These are phyloP conservation scores for Ennomos quercinarius DNA, from an alignment of 2,888 invertebrate genomes.

Conservation along the genomic window DNA sequence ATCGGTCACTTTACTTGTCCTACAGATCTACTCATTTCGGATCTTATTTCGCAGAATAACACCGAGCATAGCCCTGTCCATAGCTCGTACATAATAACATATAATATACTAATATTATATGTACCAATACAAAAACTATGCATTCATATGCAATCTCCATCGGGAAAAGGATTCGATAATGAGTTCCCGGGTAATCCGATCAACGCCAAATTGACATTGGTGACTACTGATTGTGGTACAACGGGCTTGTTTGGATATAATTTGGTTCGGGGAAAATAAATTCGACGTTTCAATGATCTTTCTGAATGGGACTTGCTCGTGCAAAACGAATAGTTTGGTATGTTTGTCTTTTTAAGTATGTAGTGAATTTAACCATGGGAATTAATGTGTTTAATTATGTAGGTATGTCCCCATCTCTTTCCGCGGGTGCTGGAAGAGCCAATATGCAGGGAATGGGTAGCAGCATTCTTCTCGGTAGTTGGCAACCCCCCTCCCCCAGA, in stretches of 20 bases:
- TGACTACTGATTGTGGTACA: conserved; percentile 48
- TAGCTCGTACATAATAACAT: no score
- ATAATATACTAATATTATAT: not conserved
- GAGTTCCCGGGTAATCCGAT: conserved; percentile 53
- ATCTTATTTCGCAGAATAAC: no score
- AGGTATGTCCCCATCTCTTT: no score
- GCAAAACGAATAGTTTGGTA: not conserved
- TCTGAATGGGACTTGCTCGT: not conserved
- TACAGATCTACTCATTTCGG: no score
- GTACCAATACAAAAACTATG: not conserved
- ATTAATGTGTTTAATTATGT: no score
- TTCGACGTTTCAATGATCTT: conserved; percentile 1
- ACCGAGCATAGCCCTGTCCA: no score
- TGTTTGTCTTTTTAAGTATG: not conserved
- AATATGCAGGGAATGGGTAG: no score
- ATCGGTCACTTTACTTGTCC: no score
- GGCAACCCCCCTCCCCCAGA: no score
- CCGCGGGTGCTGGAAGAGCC: no score
- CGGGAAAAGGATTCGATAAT: conserved; percentile 45
- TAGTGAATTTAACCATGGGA: not conserved
- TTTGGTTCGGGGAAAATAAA: conserved; percentile 12
- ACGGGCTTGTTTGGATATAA: conserved; percentile 22
- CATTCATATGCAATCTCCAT: conserved; percentile 24
- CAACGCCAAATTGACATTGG: conserved; percentile 53
- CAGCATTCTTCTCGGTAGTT: no score